These are phyloP conservation scores for Pseudococcus jackbeardsleyi DNA, from an alignment of 2,888 invertebrate species.

Conservation along the genomic window DNA sequence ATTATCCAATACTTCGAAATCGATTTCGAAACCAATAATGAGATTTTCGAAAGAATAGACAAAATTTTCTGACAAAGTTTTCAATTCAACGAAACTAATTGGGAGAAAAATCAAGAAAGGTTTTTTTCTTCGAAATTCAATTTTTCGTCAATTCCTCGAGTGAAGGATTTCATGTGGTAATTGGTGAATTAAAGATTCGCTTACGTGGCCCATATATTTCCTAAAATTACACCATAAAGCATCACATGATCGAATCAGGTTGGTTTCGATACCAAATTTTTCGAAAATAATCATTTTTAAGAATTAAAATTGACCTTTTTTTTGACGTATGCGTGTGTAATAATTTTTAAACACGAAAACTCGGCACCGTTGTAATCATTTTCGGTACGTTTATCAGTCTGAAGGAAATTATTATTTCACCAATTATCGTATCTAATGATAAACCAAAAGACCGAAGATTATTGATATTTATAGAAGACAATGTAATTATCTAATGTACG, in stretches of 20 bases:
- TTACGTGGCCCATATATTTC: neutral
- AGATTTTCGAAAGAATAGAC: neutral
- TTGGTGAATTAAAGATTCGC: neutral
- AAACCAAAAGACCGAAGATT: constrained; percentile 6
- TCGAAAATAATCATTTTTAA: neutral
- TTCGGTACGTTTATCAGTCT: neutral
- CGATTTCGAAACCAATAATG: neutral
- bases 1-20: neutral
- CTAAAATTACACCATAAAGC: neutral
- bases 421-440: constrained; percentile 9
- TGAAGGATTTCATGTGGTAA: neutral
- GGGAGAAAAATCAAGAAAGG: neutral
- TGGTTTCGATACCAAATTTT: neutral
- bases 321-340: neutral
- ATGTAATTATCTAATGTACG: neutral
- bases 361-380: neutral
- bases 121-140: neutral
- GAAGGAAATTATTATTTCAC: neutral
- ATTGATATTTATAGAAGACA: constrained; percentile 21
- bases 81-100: neutral
- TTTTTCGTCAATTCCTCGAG: neutral
- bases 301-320: constrained; percentile 25
- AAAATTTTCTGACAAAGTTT: neutral
- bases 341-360: neutral
- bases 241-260: neutral